These are phyloP conservation scores for Drosophila borborema DNA, from an alignment of 2,888 invertebrate genomes.

Conservation along the genomic window DNA sequence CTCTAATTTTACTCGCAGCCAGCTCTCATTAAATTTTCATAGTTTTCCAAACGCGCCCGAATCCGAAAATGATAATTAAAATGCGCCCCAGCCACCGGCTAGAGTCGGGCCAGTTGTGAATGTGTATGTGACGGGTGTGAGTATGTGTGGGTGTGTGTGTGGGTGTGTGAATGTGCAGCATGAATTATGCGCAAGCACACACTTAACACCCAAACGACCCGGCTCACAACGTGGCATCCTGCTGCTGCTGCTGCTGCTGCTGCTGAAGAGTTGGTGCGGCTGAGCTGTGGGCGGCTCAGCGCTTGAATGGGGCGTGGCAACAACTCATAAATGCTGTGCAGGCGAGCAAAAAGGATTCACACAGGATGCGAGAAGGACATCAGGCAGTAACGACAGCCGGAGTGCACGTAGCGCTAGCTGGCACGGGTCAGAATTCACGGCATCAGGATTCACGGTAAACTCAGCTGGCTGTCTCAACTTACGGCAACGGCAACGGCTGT, in stretches of 20 bases:
- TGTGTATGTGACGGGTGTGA: constrained; percentile 14
- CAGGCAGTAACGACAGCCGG: constrained; percentile 10
- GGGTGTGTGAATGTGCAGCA: constrained; percentile 34
- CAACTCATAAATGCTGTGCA: constrained; percentile 71
- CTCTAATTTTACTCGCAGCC: constrained; percentile 68
- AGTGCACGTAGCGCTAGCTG: constrained; percentile 6
- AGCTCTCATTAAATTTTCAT: constrained; percentile 75
- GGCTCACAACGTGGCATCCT: constrained; percentile 43
- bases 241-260: constrained; percentile 19
- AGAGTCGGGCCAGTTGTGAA: neutral
- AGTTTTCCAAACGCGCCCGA: constrained; percentile 67
- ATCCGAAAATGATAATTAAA: constrained; percentile 77
- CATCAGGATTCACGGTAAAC: constrained; percentile 24
- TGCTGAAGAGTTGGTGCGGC: constrained; percentile 11
- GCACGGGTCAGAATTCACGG: constrained; percentile 28
- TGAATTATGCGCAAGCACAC: constrained; percentile 78
- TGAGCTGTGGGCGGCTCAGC: constrained; percentile 1
- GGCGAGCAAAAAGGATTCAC: constrained; percentile 57
- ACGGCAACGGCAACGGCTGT: neutral
- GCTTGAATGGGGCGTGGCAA: constrained; percentile 28
- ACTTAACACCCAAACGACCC: constrained; percentile 73
- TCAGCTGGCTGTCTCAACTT: constrained; percentile 26
- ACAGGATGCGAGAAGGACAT: constrained; percentile 28
- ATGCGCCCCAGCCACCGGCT: constrained; percentile 45
- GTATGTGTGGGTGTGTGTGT: constrained; percentile 15